Base-by-base conservation (phyloP, 2,888 invertebrate species). In the Meganola albula region DNA sequence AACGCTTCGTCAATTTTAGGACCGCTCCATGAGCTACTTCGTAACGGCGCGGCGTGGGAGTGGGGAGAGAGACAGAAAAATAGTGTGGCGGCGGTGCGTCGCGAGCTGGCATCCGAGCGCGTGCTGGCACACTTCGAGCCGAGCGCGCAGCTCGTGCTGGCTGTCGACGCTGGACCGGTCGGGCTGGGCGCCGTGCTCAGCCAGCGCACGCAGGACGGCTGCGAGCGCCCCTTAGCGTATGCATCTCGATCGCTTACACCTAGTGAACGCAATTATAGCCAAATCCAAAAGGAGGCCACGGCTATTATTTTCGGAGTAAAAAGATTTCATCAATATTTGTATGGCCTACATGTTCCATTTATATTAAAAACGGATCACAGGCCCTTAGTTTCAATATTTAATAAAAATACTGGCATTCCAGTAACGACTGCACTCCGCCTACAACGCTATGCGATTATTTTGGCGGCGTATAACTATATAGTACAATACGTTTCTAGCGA, bases 21-120 rank as follows among this genome's bases (percentile, higher is more conserved):
- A n/a, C 50, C 58, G 0, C 33, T 57, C 1, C 44, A 55, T 12
- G 33, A 43, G 18, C 18, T 43, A 22, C 4, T 43, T 9, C 9
- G 20, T 5, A 20, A n/a, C 20, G 36, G 21, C 6, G 27, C 30
- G 1, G 2, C 18, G 9, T 40, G 38, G 34, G 21, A 27, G 20
- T 43, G 43, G 43, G 23, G 23, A 2, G 31, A 22, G 10, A 3
- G 24, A 5, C 40, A 44, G 6, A 24, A 26, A 5, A 12, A 9
- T 2, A 23, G 21, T 8, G 10, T 43, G 9, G 23, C 20, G 11
- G 8, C 12, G 4, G 35, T 49, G 4, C 3, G 8, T 2, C 20
- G 8, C n/a, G 20, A 20, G 24, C 30, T 46, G 10, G 29, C 32
- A 1, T 34, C 35, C 6, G 40, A 42, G 10, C 37, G 37, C 13